A percentile compares a stretch with the other conserved stretches of the same genome.
phyloP scores from a whole-genome alignment of 2,797 vertebrate genomes.

The Melanotaenia trifasciata region DNA sequence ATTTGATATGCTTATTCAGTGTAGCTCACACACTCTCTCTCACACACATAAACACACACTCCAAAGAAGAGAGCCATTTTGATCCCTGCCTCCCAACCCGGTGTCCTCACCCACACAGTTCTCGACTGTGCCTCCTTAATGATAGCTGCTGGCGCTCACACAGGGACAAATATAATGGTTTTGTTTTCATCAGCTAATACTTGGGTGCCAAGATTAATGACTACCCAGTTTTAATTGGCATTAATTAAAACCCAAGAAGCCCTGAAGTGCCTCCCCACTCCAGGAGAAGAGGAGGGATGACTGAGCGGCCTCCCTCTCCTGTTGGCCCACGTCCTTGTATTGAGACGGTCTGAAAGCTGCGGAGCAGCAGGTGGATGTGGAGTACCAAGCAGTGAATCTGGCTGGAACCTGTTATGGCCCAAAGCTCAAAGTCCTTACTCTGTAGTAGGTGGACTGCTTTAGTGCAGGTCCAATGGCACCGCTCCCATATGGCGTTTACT shows the following conservation, averaged over 20 bases:
- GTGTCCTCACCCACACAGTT: slow-evolving; percentile 65
- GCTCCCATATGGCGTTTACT: slow-evolving; percentile 80
- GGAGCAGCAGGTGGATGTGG: slow-evolving; percentile 64
- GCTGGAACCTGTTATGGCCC: slow-evolving; percentile 48
- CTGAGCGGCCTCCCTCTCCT: slow-evolving; percentile 31
- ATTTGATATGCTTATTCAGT: slow-evolving; percentile 12
- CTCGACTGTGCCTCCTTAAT: slow-evolving; percentile 67
- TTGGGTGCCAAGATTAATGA: slow-evolving; percentile 79
- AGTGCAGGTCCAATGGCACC: slow-evolving; percentile 63
- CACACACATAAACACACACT: slow-evolving; percentile 29
- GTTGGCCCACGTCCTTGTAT: slow-evolving; percentile 46
- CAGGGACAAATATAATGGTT: slow-evolving; percentile 66
- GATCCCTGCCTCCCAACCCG: slow-evolving; percentile 42
- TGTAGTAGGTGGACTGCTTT: slow-evolving; percentile 57
- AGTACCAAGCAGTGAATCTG: slow-evolving; percentile 45
- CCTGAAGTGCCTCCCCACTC: slow-evolving; percentile 59
- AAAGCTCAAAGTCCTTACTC: slow-evolving; percentile 30
- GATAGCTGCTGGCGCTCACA: slow-evolving; percentile 74
- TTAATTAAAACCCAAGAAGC: slow-evolving; percentile 79
- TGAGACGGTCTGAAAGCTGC: slow-evolving; percentile 43
- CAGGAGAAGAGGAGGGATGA: slow-evolving; percentile 42
- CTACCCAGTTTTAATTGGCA: slow-evolving; percentile 74
- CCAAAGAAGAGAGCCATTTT: slow-evolving; percentile 51
- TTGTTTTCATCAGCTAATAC: slow-evolving; percentile 81
- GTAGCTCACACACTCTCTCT: slow-evolving; percentile 15